These are phyloP conservation scores for Coreius guichenoti DNA, from an alignment of 2,797 vertebrate species.

Conservation along the genomic window DNA sequence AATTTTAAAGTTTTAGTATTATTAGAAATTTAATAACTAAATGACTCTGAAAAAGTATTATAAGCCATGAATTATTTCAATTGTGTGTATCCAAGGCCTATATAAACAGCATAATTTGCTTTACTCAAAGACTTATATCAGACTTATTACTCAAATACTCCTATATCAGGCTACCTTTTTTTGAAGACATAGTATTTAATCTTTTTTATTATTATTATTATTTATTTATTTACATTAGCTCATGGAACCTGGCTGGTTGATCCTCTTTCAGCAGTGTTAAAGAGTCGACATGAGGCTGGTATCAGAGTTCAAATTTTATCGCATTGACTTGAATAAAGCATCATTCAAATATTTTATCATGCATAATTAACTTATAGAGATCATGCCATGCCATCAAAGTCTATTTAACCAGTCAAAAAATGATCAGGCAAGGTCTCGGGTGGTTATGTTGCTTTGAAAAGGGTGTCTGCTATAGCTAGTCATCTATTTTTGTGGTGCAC, in stretches of 20 bases:
- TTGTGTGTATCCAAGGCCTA: neutral
- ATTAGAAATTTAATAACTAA: neutral
- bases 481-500: neutral
- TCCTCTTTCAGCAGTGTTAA: neutral
- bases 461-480: neutral
- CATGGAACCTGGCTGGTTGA: neutral
- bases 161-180: neutral
- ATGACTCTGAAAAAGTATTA: too few relatives aligned
- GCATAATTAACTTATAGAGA: neutral
- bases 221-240: neutral
- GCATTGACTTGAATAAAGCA: neutral
- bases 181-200: neutral
- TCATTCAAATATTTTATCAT: constrained; percentile 12
- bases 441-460: neutral
- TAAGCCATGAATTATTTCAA: neutral
- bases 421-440: neutral
- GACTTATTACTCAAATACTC: too few relatives aligned
- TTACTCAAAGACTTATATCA: too few relatives aligned
- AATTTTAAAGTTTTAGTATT: neutral
- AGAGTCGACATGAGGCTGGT: neutral
- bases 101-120: neutral
- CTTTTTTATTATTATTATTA: neutral
- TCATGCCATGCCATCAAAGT: neutral
- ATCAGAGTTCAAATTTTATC: neutral
- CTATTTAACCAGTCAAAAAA: constrained; percentile 22